phyloP scores from a whole-genome alignment of 2,888 invertebrate genomes.

The Osmoderma eremita region DNA sequence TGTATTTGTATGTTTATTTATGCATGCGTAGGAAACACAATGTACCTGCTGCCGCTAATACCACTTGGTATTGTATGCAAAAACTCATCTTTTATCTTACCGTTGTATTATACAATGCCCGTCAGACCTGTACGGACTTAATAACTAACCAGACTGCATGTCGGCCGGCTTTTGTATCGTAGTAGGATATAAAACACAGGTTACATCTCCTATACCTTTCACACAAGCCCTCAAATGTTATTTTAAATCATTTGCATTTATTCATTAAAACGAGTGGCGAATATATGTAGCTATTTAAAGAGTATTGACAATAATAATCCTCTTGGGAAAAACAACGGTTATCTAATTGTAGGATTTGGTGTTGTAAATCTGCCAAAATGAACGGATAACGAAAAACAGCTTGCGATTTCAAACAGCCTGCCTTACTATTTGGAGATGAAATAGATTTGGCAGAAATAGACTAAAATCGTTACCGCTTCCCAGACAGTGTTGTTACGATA shows the following conservation, averaged over 20 bases:
- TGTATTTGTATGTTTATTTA: too few species aligned
- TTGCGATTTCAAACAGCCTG: not conserved
- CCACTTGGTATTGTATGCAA: constrained; percentile 19
- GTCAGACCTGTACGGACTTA: constrained; percentile 24
- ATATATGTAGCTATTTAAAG: not conserved
- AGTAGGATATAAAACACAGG: not conserved
- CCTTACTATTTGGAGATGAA: not conserved
- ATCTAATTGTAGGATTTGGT: too few species aligned
- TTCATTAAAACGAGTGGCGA: not conserved
- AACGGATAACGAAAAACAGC: too few species aligned
- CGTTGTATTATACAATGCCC: constrained; percentile 25
- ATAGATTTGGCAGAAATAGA: constrained; percentile 21
- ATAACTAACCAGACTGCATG: constrained; percentile 27
- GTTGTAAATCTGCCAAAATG: too few species aligned
- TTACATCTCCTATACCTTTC: not conserved
- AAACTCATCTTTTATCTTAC: constrained; percentile 14
- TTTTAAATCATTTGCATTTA: not conserved
- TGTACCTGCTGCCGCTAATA: too few species aligned
- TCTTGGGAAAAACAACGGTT: not conserved
- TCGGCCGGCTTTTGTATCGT: constrained; percentile 25
- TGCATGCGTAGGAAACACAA: too few species aligned
- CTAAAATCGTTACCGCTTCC: constrained; percentile 4
- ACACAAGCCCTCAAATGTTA: not conserved
- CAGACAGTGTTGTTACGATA: constrained; percentile 15
- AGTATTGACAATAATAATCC: not conserved